Conservation (phyloP, 2,797 vertebrate species). For the Karalla daura region DNA sequence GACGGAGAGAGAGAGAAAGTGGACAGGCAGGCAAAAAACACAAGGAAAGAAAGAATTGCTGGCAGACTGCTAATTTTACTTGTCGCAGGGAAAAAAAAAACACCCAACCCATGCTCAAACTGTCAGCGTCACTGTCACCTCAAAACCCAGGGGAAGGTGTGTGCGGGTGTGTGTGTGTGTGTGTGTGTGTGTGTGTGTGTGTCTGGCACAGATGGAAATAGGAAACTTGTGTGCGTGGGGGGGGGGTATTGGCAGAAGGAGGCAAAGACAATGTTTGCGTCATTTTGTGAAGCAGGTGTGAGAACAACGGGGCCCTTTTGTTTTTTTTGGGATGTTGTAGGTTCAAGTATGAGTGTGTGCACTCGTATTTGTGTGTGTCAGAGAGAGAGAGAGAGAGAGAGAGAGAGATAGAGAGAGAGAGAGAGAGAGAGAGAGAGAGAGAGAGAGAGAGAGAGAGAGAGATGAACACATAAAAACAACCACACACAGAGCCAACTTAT, state of each 20-base stretch:
- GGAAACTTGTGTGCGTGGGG: constrained; percentile 48
- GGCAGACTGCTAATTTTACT: constrained; percentile 98
- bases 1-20: constrained; percentile 49
- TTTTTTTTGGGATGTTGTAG: neutral
- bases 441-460: too few species aligned
- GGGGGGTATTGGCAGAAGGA: constrained; percentile 42
- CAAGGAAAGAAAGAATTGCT: constrained; percentile 84
- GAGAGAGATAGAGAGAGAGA: too few species aligned
- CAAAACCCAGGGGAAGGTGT: constrained; percentile 87
- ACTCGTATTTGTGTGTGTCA: too few species aligned
- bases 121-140: constrained; percentile 94
- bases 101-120: constrained; percentile 90
- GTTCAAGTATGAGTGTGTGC: neutral
- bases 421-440: neutral
- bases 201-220: constrained; percentile 77
- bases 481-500: constrained; percentile 18
- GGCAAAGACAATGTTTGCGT: constrained; percentile 21
- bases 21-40: constrained; percentile 61
- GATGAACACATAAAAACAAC: too few species aligned
- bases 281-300: constrained; percentile 30
- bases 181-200: constrained; percentile 60
- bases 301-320: constrained; percentile 1
- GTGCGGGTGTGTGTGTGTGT: constrained; percentile 88
- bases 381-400: too few species aligned
- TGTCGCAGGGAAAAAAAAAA: constrained; percentile 82